Evolutionary conservation across 2,888 invertebrate species (phyloP), one percentile per base, ranked within the genome.

Genomic region (Euplagia quadripunctaria): DNA sequence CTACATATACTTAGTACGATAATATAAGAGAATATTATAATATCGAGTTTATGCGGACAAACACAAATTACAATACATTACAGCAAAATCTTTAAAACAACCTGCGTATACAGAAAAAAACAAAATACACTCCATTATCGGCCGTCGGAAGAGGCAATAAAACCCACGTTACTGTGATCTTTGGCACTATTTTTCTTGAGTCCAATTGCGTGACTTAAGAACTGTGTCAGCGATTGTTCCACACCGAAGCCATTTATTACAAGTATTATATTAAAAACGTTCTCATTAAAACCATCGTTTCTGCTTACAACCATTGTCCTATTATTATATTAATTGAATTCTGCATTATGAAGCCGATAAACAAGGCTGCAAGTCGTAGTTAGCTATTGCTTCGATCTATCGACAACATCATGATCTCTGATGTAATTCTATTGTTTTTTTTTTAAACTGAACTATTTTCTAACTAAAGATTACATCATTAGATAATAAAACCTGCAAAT

Each of bases 141-240:
- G 41, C 65, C 71, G 17, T 84, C 64, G n/a, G 4, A 42, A 63
- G 64, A 76, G 70, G 71, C 64, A 69, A 68, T 66, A 81, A 14
- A 43, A 71, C 49, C 61, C 20, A 78, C 31, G 72, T 73, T 73
- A 70, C 52, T 68, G 67, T 70, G 71, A 70, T 64, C 49, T 65
- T 72, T 16, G 20, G 49, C 55, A 31, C 3, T 17, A 41, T 6
- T 64, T 49, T 72, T 70, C 66, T 75, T 68, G 41, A 76, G 74
- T 70, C 69, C 73, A 66, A 49, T 74, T 68, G 65, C 85, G 82
- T 83, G 84, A 73, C 76, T 81, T 64, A 61, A 76, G 77, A 83
- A 76, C 84, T 72, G 70, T 83, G 83, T 71, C 83, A 75, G n/a
- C 74, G 68, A 83, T 83, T 85, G 83, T 85, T 85, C 73, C 64